Evolutionary conservation across 2,113 vertebrate species (phyloP).

Genomic region (Heterocephalus glaber): DNA sequence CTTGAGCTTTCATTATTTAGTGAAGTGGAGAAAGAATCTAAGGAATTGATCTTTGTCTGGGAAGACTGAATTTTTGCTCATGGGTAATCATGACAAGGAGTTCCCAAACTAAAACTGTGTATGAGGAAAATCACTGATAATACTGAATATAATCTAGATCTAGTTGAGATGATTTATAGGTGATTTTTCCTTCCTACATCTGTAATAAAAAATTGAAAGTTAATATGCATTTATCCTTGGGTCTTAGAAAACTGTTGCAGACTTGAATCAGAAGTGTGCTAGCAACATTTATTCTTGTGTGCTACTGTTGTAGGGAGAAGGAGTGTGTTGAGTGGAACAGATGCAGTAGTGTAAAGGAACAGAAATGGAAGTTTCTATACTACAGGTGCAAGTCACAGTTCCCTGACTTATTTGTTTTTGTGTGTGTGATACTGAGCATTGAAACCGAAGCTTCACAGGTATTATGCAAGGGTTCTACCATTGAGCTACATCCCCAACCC

Average conservation of each 20-base stretch:
- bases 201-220: slow-evolving; percentile 37
- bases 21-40: neutral
- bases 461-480: neutral
- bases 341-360: neutral
- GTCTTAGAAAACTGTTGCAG: slow-evolving; percentile 26
- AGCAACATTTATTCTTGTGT: neutral
- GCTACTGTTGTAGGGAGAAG: neutral
- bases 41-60: neutral
- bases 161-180: slow-evolving; percentile 9
- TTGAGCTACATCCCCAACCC: neutral
- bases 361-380: neutral
- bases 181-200: neutral
- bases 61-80: slow-evolving; percentile 45
- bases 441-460: neutral
- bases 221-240: neutral
- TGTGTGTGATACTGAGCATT: neutral
- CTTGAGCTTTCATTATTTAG: neutral
- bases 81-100: neutral
- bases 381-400: neutral
- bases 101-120: neutral
- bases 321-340: accelerated
- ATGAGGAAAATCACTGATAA: slow-evolving; percentile 39
- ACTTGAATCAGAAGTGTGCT: neutral
- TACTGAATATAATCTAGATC: slow-evolving; percentile 50
- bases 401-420: neutral